A percentile compares a stretch with the other conserved stretches of the same genome.
Evolutionary conservation across 2,113 vertebrate species (phyloP).

Genomic region (Nipponia nippon): DNA sequence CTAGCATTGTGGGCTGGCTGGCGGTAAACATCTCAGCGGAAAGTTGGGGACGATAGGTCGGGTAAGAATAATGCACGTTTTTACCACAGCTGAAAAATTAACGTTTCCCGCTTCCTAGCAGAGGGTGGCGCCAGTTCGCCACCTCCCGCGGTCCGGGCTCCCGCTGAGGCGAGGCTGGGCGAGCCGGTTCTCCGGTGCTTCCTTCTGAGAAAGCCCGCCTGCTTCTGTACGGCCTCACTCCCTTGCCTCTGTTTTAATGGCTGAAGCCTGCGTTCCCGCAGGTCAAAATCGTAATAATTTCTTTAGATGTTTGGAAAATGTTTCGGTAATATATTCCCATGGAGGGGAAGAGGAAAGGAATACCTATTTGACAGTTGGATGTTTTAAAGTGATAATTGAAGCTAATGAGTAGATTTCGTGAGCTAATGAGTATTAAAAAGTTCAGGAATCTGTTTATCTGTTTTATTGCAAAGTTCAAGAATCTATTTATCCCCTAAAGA

Average conservation of each 20-base stretch:
- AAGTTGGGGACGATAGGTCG: neutral
- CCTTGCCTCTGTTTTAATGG: accelerated
- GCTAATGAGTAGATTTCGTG: neutral
- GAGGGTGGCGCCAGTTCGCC: neutral
- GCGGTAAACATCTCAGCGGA: neutral
- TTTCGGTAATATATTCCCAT: neutral
- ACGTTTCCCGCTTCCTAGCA: neutral
- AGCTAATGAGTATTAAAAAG: neutral
- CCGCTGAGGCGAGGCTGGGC: neutral
- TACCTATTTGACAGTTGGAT: neutral
- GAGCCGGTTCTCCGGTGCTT: accelerated
- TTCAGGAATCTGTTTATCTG: neutral
- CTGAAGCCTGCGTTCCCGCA: accelerated
- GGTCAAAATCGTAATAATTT: neutral
- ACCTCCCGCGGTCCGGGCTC: constrained; percentile 42
- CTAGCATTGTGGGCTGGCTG: neutral
- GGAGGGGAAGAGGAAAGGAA: neutral
- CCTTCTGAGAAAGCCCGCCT: neutral
- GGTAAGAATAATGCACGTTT: neutral
- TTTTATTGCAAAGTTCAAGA: neutral
- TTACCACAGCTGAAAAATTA: neutral
- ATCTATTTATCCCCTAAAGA: neutral
- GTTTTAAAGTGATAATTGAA: neutral
- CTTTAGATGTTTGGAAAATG: neutral
- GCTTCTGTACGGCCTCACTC: accelerated